These are phyloP conservation scores for Xenotilapia caudafasciata DNA, from an alignment of 2,113 vertebrate genomes.

Conservation along the genomic window DNA sequence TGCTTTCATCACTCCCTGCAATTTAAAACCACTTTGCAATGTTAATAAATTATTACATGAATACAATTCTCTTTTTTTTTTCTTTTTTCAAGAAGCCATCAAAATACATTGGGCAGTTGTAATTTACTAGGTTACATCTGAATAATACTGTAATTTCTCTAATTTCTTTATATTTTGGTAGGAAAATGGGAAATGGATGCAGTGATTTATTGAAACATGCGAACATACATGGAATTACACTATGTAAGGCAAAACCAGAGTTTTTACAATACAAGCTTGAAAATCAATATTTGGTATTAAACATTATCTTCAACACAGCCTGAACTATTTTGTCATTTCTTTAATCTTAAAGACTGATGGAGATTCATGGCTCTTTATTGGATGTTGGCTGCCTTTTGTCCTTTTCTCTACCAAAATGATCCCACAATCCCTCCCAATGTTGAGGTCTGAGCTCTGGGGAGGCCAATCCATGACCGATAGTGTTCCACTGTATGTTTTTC, in stretches of 20 bases:
- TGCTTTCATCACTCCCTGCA: background rate
- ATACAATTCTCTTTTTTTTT: rapidly evolving
- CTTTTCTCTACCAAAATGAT: background rate
- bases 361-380: background rate
- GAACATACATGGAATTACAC: background rate
- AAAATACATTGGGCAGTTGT: background rate
- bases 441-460: background rate
- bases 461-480: background rate
- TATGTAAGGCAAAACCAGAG: background rate
- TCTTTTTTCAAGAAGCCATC: background rate
- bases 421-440: background rate
- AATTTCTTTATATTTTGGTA: background rate
- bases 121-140: background rate
- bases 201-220: background rate
- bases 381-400: background rate
- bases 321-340: background rate
- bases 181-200: background rate
- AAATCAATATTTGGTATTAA: background rate
- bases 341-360: background rate
- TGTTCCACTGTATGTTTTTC: background rate
- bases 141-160: background rate
- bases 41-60: background rate
- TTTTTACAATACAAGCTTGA: background rate
- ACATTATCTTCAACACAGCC: background rate
- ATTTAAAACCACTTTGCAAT: background rate